phyloP scores from a whole-genome alignment of 2,113 vertebrate species.

The Aviceda subcristata region DNA sequence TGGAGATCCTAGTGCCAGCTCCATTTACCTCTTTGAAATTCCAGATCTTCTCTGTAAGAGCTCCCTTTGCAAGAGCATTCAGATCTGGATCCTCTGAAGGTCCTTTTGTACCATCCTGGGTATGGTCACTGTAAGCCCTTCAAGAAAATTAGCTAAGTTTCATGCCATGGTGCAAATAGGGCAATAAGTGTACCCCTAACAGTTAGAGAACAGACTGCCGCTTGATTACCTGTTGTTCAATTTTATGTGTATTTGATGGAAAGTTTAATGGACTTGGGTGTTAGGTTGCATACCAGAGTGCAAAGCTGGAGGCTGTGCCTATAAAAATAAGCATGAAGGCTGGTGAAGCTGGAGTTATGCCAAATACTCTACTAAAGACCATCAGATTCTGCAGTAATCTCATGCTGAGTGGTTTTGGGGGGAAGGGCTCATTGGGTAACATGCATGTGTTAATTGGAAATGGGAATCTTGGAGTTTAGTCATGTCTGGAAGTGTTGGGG shows the following conservation, averaged over 20 bases:
- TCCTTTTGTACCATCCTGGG: not conserved
- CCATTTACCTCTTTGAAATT: not conserved
- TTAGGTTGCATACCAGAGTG: not conserved
- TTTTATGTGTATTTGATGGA: slow-evolving; percentile 2
- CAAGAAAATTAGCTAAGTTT: not conserved
- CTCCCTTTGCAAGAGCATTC: not conserved
- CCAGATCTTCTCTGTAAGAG: not conserved
- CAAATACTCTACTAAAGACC: slow-evolving; percentile 2
- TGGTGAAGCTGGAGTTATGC: slow-evolving; percentile 15
- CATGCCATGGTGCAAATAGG: not conserved
- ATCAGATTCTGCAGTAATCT: slow-evolving; percentile 21
- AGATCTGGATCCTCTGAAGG: not conserved
- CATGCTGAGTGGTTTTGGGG: not conserved
- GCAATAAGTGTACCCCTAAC: not conserved
- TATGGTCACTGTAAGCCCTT: not conserved
- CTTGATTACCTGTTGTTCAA: slow-evolving; percentile 24
- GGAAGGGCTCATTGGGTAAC: not conserved
- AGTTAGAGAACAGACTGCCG: not conserved
- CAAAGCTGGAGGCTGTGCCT: slow-evolving; percentile 40
- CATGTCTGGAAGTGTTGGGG: slow-evolving; percentile 39
- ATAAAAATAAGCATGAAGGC: slow-evolving; percentile 41
- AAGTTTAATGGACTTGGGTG: slow-evolving; percentile 35
- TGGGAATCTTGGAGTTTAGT: slow-evolving; percentile 28
- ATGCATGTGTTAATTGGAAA: not conserved
- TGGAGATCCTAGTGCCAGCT: not conserved